Evolutionary conservation across 92 coral and sea anemone species (phyloP).

Genomic region (Zoanthus solanderi): DNA sequence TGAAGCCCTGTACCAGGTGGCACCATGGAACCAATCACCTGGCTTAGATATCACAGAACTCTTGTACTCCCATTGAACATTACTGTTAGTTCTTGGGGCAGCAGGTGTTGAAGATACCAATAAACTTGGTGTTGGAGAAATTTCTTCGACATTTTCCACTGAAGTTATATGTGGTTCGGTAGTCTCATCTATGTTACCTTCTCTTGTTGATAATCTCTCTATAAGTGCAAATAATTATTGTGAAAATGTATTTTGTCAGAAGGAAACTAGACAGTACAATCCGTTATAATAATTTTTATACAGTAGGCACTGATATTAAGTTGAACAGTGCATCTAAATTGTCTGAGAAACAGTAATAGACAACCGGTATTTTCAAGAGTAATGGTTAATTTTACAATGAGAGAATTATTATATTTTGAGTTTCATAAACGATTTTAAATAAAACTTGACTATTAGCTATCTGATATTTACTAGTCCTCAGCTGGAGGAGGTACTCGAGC

Average conservation of each 20-base stretch:
- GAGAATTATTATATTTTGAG: too few species aligned
- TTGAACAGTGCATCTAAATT: too few species aligned
- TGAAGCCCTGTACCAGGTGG: constrained; percentile 95
- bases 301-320: too few species aligned
- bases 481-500: too few species aligned
- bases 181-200: not conserved
- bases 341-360: too few species aligned
- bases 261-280: not conserved
- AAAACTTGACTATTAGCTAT: too few species aligned
- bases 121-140: constrained; percentile 22
- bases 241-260: not conserved
- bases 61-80: not conserved
- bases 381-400: too few species aligned
- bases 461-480: too few species aligned
- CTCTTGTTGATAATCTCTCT: not conserved
- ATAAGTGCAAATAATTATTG: not conserved
- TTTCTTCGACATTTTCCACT: not conserved
- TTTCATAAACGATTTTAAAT: too few species aligned
- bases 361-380: too few species aligned
- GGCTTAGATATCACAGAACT: constrained; percentile 52
- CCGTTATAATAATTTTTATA: too few species aligned
- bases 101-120: constrained; percentile 14
- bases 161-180: not conserved
- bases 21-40: constrained; percentile 87
- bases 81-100: not conserved